These are phyloP conservation scores for Vireo griseus DNA, from an alignment of 2,797 vertebrate species.

Conservation along the genomic window DNA sequence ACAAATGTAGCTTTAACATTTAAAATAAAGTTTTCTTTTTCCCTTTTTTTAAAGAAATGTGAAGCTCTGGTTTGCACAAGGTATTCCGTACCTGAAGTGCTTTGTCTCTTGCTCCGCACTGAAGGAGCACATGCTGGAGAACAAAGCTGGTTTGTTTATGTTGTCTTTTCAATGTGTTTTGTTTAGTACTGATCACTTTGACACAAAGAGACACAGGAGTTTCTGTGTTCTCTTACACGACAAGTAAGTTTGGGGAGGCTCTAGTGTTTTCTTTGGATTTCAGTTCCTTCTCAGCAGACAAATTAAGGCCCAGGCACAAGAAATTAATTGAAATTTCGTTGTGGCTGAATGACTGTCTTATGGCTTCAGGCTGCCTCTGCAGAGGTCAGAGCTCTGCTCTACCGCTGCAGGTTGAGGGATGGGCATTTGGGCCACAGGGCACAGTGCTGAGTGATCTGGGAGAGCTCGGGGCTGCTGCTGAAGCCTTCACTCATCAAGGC, in stretches of 20 bases:
- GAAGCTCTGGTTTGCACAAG: background rate
- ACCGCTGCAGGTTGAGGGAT: rapidly evolving
- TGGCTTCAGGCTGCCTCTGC: background rate
- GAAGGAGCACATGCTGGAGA: rapidly evolving
- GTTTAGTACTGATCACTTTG: background rate
- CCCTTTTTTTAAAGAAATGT: background rate
- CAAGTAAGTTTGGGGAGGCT: background rate
- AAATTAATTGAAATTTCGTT: rapidly evolving
- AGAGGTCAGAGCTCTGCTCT: background rate
- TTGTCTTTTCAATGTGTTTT: background rate
- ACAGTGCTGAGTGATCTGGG: rapidly evolving
- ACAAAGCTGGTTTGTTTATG: background rate
- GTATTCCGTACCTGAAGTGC: background rate
- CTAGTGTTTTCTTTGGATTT: background rate
- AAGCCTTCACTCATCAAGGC: rapidly evolving
- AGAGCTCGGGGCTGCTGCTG: rapidly evolving
- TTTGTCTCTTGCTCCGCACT: background rate
- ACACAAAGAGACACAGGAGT: background rate
- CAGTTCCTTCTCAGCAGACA: background rate
- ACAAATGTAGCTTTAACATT: background rate
- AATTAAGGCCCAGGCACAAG: background rate
- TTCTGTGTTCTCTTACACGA: background rate
- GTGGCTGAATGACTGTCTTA: rapidly evolving
- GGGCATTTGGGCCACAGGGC: rapidly evolving
- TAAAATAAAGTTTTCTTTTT: background rate